Evolutionary conservation across 23 tunicate species (phyloP).

Genomic region (Corella eumyota): DNA sequence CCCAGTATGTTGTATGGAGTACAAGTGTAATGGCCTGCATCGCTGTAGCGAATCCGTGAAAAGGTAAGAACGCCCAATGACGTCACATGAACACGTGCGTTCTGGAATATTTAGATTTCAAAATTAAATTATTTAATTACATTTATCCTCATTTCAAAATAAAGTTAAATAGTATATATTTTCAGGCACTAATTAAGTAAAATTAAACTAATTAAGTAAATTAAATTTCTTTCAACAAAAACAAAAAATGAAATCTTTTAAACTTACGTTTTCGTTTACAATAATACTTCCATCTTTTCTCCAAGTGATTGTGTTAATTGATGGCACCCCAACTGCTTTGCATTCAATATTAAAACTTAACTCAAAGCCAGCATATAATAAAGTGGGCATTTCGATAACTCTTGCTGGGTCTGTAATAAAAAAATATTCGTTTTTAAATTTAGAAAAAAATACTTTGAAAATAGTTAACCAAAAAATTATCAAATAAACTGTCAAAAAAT

Average conservation of each 20-base stretch:
- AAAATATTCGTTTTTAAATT: no score
- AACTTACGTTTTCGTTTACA: no score
- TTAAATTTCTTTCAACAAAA: no score
- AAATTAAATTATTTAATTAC: no score
- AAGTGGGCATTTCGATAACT: slow-evolving; percentile 28
- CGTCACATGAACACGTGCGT: slow-evolving; percentile 8
- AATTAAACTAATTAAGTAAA: no score
- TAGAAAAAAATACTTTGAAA: no score
- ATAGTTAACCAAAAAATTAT: no score
- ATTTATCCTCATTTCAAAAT: no score
- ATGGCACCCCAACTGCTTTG: slow-evolving; percentile 54
- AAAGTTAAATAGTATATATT: no score
- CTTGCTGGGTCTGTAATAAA: slow-evolving; percentile 41
- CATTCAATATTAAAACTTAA: slow-evolving; percentile 35
- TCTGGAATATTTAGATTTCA: slow-evolving; percentile 11
- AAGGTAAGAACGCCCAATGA: slow-evolving; percentile 19
- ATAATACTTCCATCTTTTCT: slow-evolving; percentile 31
- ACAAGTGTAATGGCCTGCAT: slow-evolving; percentile 62
- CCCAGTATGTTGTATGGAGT: slow-evolving; percentile 89
- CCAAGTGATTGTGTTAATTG: slow-evolving; percentile 59
- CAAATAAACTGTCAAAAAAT: no score
- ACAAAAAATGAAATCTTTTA: no score
- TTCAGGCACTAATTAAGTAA: no score
- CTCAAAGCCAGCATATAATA: slow-evolving; percentile 55
- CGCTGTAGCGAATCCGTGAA: slow-evolving; percentile 9